Evolutionary conservation across 2,888 invertebrate species (phyloP).

Genomic region (Hylaea fasciaria): DNA sequence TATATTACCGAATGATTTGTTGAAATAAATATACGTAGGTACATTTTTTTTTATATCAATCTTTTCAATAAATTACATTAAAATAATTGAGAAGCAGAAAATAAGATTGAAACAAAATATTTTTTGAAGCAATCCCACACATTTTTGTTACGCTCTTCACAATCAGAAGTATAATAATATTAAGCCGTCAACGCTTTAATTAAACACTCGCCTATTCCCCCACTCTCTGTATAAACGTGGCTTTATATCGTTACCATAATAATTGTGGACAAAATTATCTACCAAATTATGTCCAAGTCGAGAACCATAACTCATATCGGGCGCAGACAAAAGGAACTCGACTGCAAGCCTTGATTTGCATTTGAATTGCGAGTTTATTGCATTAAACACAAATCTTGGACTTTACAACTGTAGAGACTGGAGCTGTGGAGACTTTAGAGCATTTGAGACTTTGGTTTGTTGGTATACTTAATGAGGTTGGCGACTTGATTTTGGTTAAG

Average conservation of each 20-base stretch:
- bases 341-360: slow-evolving; percentile 56
- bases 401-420: slow-evolving; percentile 28
- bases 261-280: slow-evolving; percentile 22
- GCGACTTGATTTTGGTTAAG: not conserved
- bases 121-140: no score
- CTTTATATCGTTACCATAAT: slow-evolving; percentile 2
- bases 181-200: no score
- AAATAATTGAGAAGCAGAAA: no score
- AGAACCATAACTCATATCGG: slow-evolving; percentile 52
- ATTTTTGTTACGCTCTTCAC: no score
- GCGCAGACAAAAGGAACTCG: slow-evolving; percentile 50
- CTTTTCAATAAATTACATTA: no score
- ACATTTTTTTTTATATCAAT: no score
- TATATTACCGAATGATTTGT: no score
- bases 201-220: no score
- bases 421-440: slow-evolving; percentile 26
- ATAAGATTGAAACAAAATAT: no score
- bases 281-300: slow-evolving; percentile 32
- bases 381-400: slow-evolving; percentile 63
- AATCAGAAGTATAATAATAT: no score
- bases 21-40: no score
- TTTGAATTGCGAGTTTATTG: slow-evolving; percentile 60
- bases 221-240: not conserved
- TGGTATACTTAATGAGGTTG: slow-evolving; percentile 28
- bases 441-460: slow-evolving; percentile 29